phyloP scores from a whole-genome alignment of 2,113 vertebrate genomes.

The Lophochroa leadbeateri region DNA sequence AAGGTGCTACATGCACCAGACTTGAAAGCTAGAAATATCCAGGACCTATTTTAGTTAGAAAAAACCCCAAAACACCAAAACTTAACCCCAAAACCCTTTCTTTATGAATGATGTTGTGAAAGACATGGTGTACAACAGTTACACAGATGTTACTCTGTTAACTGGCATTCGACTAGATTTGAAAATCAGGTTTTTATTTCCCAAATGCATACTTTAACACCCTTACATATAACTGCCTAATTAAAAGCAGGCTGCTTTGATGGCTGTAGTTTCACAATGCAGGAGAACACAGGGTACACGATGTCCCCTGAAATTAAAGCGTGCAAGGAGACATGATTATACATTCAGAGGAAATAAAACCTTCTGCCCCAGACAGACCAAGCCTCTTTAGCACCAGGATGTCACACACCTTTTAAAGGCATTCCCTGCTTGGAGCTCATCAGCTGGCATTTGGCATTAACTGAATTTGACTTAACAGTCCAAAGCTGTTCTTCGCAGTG shows the following conservation, averaged over 20 bases:
- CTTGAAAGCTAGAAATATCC: not conserved
- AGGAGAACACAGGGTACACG: slow-evolving; percentile 1
- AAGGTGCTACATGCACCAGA: not conserved
- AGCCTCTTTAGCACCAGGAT: not conserved
- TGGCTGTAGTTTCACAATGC: slow-evolving; percentile 21
- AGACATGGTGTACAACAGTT: rapidly evolving
- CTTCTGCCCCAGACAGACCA: not conserved
- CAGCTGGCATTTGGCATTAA: not conserved
- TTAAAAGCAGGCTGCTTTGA: slow-evolving; percentile 45
- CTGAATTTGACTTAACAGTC: not conserved
- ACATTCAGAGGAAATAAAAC: not conserved
- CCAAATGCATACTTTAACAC: slow-evolving; percentile 11
- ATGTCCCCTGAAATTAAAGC: not conserved
- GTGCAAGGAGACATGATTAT: not conserved
- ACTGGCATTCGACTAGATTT: not conserved
- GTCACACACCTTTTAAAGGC: not conserved
- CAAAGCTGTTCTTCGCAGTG: not conserved
- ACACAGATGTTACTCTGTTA: not conserved
- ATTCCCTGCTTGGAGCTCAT: not conserved
- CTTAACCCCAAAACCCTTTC: not conserved
- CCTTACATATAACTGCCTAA: slow-evolving; percentile 19
- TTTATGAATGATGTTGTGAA: not conserved
- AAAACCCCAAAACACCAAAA: rapidly evolving
- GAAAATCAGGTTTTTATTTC: slow-evolving; percentile 10
- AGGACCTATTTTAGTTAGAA: not conserved